Conservation (phyloP, 2,113 vertebrate species). For the Parus major region DNA sequence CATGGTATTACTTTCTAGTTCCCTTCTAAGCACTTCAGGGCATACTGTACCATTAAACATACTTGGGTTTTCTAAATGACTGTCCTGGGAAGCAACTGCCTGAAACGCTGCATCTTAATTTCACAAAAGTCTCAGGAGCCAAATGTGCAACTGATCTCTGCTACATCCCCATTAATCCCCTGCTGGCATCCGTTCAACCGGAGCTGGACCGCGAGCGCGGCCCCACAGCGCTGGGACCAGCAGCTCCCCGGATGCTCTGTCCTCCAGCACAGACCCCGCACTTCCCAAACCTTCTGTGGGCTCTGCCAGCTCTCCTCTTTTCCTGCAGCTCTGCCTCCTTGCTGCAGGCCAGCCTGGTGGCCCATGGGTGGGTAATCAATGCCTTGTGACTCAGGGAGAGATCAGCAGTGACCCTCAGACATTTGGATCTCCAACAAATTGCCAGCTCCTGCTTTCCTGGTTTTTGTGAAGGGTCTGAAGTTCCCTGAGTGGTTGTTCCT, state of each 20-base stretch:
- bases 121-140: conserved; percentile 35
- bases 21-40: conserved; percentile 42
- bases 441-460: background rate
- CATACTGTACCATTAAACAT: conserved; percentile 44
- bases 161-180: conserved; percentile 54
- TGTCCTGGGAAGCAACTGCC: conserved; percentile 56
- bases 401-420: background rate
- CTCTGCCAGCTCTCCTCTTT: background rate
- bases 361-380: background rate
- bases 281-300: background rate
- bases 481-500: background rate
- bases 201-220: background rate
- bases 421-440: background rate
- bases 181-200: background rate
- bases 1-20: conserved; percentile 61
- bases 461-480: background rate
- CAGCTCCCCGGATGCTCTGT: background rate
- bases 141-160: conserved; percentile 54
- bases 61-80: conserved; percentile 51
- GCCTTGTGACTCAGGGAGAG: background rate
- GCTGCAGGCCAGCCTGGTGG: background rate
- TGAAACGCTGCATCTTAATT: conserved; percentile 61
- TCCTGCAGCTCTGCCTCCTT: background rate
- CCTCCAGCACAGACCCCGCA: background rate
- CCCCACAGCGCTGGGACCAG: background rate